These are phyloP conservation scores for Platyura marginata DNA, from an alignment of 1,140 invertebrate genomes.

Conservation along the genomic window DNA sequence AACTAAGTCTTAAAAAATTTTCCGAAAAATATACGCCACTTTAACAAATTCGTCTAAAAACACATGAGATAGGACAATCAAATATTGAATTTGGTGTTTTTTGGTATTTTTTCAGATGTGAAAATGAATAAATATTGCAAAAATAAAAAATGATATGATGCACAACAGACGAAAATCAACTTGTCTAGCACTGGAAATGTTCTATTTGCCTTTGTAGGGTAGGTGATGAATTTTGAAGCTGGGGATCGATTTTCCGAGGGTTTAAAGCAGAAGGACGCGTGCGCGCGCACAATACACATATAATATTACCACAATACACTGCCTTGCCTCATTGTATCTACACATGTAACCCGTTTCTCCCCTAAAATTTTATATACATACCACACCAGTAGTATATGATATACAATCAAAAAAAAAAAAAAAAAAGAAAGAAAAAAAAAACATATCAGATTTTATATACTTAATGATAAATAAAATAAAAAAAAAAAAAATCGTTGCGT, in stretches of 20 bases:
- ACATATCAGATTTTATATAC: too few species aligned
- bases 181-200: background rate
- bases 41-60: background rate
- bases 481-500: too few species aligned
- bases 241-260: background rate
- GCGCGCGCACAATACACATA: background rate
- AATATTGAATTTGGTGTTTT: background rate
- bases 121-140: background rate
- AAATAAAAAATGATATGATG: background rate
- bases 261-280: background rate
- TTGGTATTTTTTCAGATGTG: background rate
- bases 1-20: too few species aligned
- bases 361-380: too few species aligned
- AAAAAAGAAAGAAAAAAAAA: too few species aligned
- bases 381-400: too few species aligned
- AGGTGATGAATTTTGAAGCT: background rate
- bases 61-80: background rate
- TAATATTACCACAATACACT: too few species aligned
- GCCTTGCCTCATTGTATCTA: too few species aligned
- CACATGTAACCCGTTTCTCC: too few species aligned
- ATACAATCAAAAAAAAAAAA: too few species aligned
- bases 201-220: background rate
- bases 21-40: background rate
- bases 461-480: too few species aligned
- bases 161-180: background rate